Evolutionary conservation across 2,797 vertebrate genomes (phyloP).

Genomic region (Microhierax caerulescens): DNA sequence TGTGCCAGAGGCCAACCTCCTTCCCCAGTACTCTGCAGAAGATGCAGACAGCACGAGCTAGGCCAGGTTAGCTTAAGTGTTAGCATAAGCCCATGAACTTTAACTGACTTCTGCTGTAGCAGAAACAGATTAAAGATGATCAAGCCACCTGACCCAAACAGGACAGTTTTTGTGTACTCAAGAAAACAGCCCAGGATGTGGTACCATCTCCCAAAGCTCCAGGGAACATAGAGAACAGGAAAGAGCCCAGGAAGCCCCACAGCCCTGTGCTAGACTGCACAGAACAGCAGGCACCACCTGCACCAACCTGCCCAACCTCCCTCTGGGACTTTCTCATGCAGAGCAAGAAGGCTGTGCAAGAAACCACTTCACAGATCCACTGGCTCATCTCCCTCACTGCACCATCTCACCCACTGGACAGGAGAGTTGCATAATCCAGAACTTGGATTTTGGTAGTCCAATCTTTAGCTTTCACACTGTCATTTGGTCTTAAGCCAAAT

Average conservation of each 20-base stretch:
- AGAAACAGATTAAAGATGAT: background rate
- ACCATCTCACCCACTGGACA: accelerated
- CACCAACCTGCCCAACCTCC: too few relatives aligned
- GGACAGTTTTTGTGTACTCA: background rate
- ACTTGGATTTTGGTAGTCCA: background rate
- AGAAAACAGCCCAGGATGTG: background rate
- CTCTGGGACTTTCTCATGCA: background rate
- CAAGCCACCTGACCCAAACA: background rate
- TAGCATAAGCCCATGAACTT: background rate
- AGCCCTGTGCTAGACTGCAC: background rate
- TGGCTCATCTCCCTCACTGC: background rate
- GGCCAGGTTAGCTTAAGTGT: accelerated
- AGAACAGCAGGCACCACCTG: background rate
- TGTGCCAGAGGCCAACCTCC: accelerated
- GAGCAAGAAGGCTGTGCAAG: background rate
- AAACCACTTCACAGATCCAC: background rate
- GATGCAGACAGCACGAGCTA: accelerated
- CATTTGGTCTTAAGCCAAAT: background rate
- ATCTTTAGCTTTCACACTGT: background rate
- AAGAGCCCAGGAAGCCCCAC: background rate
- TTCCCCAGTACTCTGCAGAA: background rate
- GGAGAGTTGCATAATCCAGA: background rate
- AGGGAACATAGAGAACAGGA: background rate
- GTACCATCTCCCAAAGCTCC: background rate
- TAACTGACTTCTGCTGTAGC: background rate